Conservation (phyloP, 2,888 invertebrate genomes). For the Xylocampa areola region DNA sequence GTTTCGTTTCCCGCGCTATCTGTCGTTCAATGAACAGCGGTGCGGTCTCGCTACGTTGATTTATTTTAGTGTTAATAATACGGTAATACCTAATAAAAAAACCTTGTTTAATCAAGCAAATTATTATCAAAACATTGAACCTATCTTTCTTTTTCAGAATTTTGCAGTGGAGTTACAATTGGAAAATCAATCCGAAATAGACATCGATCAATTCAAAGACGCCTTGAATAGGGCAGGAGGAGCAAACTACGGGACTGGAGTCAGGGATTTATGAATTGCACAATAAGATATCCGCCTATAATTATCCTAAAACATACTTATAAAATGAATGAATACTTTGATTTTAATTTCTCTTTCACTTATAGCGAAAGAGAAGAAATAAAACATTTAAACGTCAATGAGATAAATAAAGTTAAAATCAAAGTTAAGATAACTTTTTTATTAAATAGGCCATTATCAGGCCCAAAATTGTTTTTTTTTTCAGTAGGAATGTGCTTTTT, state of each 20-base stretch:
- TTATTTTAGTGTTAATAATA: no score
- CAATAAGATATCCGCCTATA: constrained; percentile 61
- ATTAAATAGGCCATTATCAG: constrained; percentile 59
- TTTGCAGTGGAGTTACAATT: constrained; percentile 94
- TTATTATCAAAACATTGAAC: not conserved
- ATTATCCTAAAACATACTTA: constrained; percentile 65
- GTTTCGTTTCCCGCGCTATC: constrained; percentile 54
- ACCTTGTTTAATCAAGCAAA: not conserved
- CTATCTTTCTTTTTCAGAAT: constrained; percentile 88
- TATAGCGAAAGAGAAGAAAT: constrained; percentile 1
- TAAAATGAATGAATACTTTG: constrained; percentile 62
- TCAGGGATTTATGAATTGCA: constrained; percentile 90
- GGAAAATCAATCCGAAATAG: constrained; percentile 92
- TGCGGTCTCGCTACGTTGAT: constrained; percentile 63
- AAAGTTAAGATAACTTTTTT: constrained; percentile 60
- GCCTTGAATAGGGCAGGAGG: constrained; percentile 93
- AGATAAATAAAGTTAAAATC: constrained; percentile 47
- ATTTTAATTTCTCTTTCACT: constrained; percentile 54
- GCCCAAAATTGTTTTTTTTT: constrained; percentile 60
- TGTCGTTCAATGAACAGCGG: constrained; percentile 1
- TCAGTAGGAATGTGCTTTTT: constrained; percentile 48
- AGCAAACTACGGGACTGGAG: constrained; percentile 94
- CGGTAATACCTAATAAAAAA: not conserved
- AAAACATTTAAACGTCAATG: constrained; percentile 12
- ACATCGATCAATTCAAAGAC: constrained; percentile 92